phyloP scores from a whole-genome alignment of 2,888 invertebrate genomes.

The Megalurothrips usitatus region DNA sequence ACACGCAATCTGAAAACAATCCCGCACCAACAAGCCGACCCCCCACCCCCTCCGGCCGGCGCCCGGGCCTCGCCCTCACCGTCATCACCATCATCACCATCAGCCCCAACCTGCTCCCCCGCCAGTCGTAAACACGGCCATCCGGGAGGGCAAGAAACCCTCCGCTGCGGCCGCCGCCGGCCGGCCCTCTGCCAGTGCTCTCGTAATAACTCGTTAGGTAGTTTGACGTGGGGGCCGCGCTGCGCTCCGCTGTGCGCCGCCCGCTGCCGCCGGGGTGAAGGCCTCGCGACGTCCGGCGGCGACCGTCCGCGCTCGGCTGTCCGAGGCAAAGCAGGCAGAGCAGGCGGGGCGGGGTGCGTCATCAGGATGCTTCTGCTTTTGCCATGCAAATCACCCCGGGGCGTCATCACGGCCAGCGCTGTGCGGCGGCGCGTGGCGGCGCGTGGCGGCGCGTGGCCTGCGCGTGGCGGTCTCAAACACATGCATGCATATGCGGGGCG shows the following conservation, averaged over 20 bases:
- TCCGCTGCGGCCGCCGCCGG: neutral
- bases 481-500: too few species aligned
- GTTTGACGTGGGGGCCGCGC: neutral
- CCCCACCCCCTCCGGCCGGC: neutral
- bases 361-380: neutral
- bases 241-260: neutral
- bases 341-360: too few species aligned
- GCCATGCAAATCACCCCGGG: neutral
- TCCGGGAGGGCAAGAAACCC: too few species aligned
- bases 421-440: too few species aligned
- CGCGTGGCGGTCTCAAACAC: too few species aligned
- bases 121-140: too few species aligned
- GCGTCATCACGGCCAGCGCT: neutral
- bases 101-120: neutral
- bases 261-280: neutral
- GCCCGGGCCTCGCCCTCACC: neutral
- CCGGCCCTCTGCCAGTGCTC: neutral
- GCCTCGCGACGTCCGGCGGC: too few species aligned
- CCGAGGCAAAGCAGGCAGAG: too few species aligned
- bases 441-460: too few species aligned
- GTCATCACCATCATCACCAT: neutral
- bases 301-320: too few species aligned
- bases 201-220: neutral
- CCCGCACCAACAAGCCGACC: neutral
- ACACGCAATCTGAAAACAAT: neutral